Percentiles rank a stretch among this genome's conserved stretches.
Evolutionary conservation across 1,140 invertebrate genomes (phyloP).

Genomic region (Lepidurus apus): DNA sequence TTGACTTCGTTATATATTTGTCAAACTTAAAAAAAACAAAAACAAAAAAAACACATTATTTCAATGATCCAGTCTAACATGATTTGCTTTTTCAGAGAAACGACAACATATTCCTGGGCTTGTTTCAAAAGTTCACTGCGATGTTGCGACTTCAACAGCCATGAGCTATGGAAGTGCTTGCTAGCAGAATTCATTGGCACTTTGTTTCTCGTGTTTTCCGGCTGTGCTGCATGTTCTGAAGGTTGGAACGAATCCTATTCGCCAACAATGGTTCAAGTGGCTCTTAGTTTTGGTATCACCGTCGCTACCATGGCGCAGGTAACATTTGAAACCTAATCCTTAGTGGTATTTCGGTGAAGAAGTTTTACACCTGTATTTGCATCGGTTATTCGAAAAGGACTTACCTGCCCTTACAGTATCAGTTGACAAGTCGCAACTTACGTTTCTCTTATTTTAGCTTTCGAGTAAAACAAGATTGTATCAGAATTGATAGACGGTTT

Average conservation of each 20-base stretch:
- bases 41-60: no score
- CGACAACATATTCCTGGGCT: not conserved
- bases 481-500: no score
- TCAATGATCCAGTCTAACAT: no score
- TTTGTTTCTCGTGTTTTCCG: conserved; percentile 74
- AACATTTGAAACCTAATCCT: conserved; percentile 40
- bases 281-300: conserved; percentile 80
- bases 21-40: no score
- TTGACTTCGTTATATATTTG: no score
- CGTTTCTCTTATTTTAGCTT: no score
- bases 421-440: no score
- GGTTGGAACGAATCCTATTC: conserved; percentile 44
- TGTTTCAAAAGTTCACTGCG: conserved; percentile 38
- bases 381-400: not conserved
- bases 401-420: no score
- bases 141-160: conserved; percentile 43
- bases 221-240: conserved; percentile 65
- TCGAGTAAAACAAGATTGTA: no score
- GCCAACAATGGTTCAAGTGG: conserved; percentile 64
- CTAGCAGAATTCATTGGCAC: conserved; percentile 82
- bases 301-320: conserved; percentile 79
- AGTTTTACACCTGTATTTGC: not conserved
- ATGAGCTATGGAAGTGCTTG: conserved; percentile 67
- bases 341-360: not conserved
- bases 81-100: no score